Base-by-base conservation (phyloP, 1,140 invertebrate species). In the Eriocheir sinensis region DNA sequence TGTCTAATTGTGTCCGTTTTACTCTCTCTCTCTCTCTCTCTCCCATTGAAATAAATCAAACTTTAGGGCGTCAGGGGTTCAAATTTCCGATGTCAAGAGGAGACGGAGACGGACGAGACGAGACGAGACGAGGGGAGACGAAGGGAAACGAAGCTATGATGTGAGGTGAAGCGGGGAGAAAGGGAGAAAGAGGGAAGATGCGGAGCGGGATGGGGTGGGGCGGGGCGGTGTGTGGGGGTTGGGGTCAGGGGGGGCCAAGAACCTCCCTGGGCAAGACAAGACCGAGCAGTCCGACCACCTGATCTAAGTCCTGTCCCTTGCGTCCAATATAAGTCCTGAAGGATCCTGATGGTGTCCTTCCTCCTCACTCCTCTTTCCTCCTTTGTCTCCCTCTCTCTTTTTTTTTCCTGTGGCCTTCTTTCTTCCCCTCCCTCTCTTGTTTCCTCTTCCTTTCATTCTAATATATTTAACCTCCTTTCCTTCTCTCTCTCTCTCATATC, bases 11-110 rank as follows among this genome's bases (percentile, higher is more conserved):
- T 72, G 21, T 72, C 60, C n/a, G 21, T 72, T 30, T 86, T 12
- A 3, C 36, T 38, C 85, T 86, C 41, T 86, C 85, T 44, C 85
- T 86, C 85, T 38, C 41, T 44, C 44, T 89, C 38, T 44, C 38
- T 89, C 38, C n/a, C 60, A n/a, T 4, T 27, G 60, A 72, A 2
- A 72, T n/a, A 72, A 72, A 72, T 72, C 60, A 72, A 72, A n/a
- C 27, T 72, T n/a, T n/a, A 72, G n/a, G 60, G 60, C 60, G 27
- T 72, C 60, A 72, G n/a, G 60, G n/a, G 60, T 72, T 27, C 48
- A 32, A 91, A 72, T 41, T 40, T 38, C 83, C 34, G 8, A 86
- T n/a, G 40, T 38, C 83, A 38, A n/a, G 83, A 6, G n/a, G 27
- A 36, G 80, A 4, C 4, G 27, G 34, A 36, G 34, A 30, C n/a